Conservation (phyloP, 2,888 invertebrate genomes). For the Polietes domitor region DNA sequence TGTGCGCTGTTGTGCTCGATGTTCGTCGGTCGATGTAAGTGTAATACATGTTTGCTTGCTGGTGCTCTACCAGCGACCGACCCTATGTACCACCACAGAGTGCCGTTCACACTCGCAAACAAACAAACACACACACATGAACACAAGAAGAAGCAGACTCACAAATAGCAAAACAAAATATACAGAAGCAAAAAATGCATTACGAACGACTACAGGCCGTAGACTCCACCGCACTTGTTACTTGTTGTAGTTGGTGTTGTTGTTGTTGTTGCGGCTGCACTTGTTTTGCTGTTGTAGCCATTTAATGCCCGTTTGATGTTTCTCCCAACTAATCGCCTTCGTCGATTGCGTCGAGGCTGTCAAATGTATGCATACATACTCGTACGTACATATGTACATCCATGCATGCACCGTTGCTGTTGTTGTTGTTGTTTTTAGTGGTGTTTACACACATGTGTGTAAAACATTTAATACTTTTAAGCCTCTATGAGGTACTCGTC, state of each 20-base stretch:
- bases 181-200: constrained; percentile 53
- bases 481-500: constrained; percentile 42
- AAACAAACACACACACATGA: constrained; percentile 27
- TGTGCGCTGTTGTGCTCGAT: constrained; percentile 64
- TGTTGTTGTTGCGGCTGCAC: constrained; percentile 51
- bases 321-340: constrained; percentile 52
- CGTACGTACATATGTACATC: background rate
- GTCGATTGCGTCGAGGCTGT: constrained; percentile 62
- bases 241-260: no score
- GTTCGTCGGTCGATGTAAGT: constrained; percentile 17
- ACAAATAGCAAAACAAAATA: constrained; percentile 24
- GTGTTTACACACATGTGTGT: constrained; percentile 62
- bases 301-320: constrained; percentile 66
- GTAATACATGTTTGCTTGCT: constrained; percentile 7
- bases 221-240: background rate
- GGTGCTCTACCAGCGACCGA: constrained; percentile 8
- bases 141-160: constrained; percentile 8
- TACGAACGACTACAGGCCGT: constrained; percentile 27
- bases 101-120: constrained; percentile 20
- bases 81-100: constrained; percentile 57
- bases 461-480: constrained; percentile 64
- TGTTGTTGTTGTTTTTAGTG: constrained; percentile 64
- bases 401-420: constrained; percentile 58
- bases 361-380: constrained; percentile 1
- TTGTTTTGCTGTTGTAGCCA: constrained; percentile 66